A percentile compares a stretch with the other conserved stretches of the same genome.
These are phyloP conservation scores for Dendrocincla tyrannina DNA, from an alignment of 2,797 vertebrate genomes.

Conservation along the genomic window DNA sequence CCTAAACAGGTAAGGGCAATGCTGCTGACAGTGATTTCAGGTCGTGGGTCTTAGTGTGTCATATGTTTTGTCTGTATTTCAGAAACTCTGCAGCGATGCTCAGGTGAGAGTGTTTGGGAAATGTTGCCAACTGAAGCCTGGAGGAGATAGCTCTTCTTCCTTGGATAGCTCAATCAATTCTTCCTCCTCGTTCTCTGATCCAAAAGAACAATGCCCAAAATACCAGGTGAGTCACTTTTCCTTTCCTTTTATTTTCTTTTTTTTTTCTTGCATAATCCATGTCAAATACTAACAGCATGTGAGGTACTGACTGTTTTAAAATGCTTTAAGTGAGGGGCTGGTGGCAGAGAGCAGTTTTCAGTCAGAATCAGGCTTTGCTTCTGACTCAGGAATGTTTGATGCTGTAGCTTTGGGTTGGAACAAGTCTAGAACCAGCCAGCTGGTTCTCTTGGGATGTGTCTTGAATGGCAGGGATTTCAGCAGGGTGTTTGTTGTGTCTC, in stretches of 20 bases:
- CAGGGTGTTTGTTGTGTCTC: neutral
- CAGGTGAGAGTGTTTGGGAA: conserved; percentile 92
- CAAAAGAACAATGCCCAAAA: conserved; percentile 81
- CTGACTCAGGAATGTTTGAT: neutral
- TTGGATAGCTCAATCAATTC: conserved; percentile 92
- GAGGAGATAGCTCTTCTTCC: conserved; percentile 93
- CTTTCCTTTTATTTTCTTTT: neutral
- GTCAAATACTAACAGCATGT: neutral
- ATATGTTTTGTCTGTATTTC: conserved; percentile 37
- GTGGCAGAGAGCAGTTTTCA: neutral
- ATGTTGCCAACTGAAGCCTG: conserved; percentile 91
- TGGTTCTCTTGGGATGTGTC: neutral
- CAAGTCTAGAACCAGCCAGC: neutral
- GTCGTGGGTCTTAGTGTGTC: neutral
- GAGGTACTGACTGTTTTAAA: neutral
- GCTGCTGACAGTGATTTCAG: neutral
- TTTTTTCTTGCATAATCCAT: neutral
- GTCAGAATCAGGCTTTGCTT: neutral
- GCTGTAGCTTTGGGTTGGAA: neutral
- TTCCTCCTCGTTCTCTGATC: conserved; percentile 75
- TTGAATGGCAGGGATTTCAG: neutral
- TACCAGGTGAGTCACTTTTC: conserved; percentile 77
- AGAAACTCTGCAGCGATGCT: conserved; percentile 87
- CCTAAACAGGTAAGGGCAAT: neutral
- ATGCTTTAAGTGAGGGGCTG: neutral